Evolutionary conservation across 2,113 vertebrate genomes (phyloP).

Genomic region (Myrmecophaga tridactyla): DNA sequence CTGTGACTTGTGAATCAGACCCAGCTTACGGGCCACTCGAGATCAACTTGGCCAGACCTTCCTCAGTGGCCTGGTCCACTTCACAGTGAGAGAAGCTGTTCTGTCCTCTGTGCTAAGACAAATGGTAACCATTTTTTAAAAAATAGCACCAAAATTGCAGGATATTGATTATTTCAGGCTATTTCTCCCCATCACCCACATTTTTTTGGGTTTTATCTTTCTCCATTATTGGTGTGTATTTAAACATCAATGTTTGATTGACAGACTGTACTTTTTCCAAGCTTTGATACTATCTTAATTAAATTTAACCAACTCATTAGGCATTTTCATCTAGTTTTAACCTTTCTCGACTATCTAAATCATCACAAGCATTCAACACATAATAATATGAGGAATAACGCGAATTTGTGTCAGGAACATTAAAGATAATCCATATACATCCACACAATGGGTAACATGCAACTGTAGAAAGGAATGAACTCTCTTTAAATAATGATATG

Average conservation of each 20-base stretch:
- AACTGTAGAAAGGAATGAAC: background rate
- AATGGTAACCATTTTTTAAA: background rate
- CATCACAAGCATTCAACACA: background rate
- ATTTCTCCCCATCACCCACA: background rate
- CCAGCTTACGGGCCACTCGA: background rate
- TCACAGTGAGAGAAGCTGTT: background rate
- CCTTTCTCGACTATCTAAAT: background rate
- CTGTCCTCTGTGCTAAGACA: background rate
- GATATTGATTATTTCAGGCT: background rate
- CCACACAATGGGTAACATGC: background rate
- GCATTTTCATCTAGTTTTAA: background rate
- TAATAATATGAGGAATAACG: background rate
- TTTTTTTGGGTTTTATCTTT: conserved; percentile 31
- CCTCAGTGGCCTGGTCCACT: background rate
- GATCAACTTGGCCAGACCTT: background rate
- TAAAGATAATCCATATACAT: background rate
- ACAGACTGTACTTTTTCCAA: background rate
- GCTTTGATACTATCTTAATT: background rate
- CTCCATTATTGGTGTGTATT: background rate
- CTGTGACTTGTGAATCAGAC: background rate
- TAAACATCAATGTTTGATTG: background rate
- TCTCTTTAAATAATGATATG: background rate
- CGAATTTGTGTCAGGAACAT: background rate
- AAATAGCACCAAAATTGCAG: background rate
- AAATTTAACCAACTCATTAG: background rate